Conservation (phyloP, 2,888 invertebrate species). For the Rapana venosa region DNA sequence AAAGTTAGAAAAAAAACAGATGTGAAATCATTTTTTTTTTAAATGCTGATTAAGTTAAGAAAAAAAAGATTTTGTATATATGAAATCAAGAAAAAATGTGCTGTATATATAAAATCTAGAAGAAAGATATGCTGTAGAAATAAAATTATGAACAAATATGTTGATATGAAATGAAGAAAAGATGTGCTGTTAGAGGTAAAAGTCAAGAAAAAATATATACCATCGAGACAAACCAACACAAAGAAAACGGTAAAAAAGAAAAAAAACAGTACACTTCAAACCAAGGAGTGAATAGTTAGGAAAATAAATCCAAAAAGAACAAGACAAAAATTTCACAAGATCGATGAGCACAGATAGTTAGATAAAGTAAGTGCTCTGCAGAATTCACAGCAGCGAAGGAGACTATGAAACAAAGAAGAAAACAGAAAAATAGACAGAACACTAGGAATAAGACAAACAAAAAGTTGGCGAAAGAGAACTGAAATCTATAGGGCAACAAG, state of each 20-base stretch:
- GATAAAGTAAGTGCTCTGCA: background rate
- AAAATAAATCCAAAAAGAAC: background rate
- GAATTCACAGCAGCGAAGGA: background rate
- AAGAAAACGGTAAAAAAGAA: background rate
- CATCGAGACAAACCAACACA: background rate
- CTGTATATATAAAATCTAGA: too few species aligned
- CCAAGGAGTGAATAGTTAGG: background rate
- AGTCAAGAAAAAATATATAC: too few species aligned
- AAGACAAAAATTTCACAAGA: background rate
- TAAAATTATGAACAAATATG: background rate
- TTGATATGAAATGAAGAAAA: too few species aligned
- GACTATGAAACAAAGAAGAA: background rate
- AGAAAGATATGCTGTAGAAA: background rate
- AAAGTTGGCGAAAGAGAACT: too few species aligned
- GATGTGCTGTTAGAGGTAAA: too few species aligned
- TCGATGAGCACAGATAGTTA: background rate
- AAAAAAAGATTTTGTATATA: too few species aligned
- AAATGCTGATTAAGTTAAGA: too few species aligned
- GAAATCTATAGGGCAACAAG: too few species aligned
- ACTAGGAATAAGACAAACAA: background rate
- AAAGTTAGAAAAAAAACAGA: too few species aligned
- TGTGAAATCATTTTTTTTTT: too few species aligned
- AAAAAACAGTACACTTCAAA: background rate
- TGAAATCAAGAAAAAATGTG: too few species aligned
- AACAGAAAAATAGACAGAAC: background rate